Evolutionary conservation across 2,888 invertebrate genomes (phyloP), one percentile per base, ranked within the genome.

Genomic region (Anorthoa munda): DNA sequence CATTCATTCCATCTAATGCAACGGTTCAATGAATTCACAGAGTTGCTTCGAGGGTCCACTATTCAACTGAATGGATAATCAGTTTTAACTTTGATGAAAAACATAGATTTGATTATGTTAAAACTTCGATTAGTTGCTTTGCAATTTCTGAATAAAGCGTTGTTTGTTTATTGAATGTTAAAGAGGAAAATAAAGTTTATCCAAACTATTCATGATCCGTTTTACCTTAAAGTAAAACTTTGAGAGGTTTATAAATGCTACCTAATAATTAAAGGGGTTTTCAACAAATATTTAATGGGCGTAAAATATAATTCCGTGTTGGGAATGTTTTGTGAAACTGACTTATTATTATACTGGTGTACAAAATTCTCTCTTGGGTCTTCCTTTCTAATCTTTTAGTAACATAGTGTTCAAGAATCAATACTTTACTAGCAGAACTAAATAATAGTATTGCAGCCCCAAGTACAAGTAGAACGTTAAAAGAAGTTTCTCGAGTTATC

Each of bases 1-100:
- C 67, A 71, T 84, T 84, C 76, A 71, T 84, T 77, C 76, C 59
- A 70, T 79, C 72, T 73, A 75, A 85, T 79, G 77, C 69, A 80
- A 72, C 50, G 76, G 74, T 72, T 67, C 79, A 55, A 72, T 76
- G 67, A 59, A 72, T 67, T 56, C 53, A 50, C 31, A 23, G 50
- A 75, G 67, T 59, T 59, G 56, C 48, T 73, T 48, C 59, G 66
- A 70, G 39, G 17, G n/a, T 31, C 21, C 51, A 72, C 48, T 58
- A 73, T 60, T 70, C 61, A 72, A 56, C 48, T 53, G 82, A 81
- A 74, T 68, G 21, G 56, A 61, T 75, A 80, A 79, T 79, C 31
- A 76, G 72, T 72, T 72, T 63, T 66, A 81, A 81, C 65, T 75
- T 75, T 65, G 46, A 81, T 71, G 55, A 63, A 67, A 84, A 68